Conservation (phyloP, 2,113 vertebrate species). For the Calypte anna region DNA sequence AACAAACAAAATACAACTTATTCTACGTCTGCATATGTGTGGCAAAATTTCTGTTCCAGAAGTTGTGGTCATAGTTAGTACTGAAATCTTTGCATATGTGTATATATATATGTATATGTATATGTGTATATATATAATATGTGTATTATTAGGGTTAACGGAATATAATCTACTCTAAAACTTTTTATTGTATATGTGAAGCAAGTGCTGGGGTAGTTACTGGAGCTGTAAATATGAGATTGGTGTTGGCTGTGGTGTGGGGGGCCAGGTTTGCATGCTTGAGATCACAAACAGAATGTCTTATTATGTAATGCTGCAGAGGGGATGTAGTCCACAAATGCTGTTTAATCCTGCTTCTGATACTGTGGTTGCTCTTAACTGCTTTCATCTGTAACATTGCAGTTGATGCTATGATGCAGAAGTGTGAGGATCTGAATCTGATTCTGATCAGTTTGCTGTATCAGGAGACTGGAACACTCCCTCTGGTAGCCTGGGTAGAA, state of each 20-base stretch:
- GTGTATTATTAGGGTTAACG: too few species aligned
- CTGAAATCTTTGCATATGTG: not conserved
- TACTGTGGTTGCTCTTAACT: not conserved
- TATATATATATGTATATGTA: too few species aligned
- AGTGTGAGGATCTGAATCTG: not conserved
- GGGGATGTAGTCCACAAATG: not conserved
- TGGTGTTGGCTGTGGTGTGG: not conserved
- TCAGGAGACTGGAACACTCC: not conserved
- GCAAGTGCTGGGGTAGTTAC: not conserved
- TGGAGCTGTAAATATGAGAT: not conserved
- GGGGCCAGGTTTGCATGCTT: not conserved
- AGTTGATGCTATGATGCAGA: not conserved
- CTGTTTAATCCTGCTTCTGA: not conserved
- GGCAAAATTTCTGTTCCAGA: not conserved
- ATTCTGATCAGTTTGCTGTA: not conserved
- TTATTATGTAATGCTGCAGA: not conserved
- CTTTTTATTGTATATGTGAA: not conserved
- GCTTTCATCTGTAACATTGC: not conserved
- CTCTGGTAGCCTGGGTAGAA: not conserved
- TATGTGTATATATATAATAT: too few species aligned
- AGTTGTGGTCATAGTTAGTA: not conserved
- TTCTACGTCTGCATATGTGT: accelerated
- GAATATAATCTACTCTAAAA: not conserved
- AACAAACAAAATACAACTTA: not conserved
- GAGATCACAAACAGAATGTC: slow-evolving; percentile 3